Evolutionary conservation across 2,113 vertebrate genomes (phyloP).

Genomic region (Xenopus tropicalis): DNA sequence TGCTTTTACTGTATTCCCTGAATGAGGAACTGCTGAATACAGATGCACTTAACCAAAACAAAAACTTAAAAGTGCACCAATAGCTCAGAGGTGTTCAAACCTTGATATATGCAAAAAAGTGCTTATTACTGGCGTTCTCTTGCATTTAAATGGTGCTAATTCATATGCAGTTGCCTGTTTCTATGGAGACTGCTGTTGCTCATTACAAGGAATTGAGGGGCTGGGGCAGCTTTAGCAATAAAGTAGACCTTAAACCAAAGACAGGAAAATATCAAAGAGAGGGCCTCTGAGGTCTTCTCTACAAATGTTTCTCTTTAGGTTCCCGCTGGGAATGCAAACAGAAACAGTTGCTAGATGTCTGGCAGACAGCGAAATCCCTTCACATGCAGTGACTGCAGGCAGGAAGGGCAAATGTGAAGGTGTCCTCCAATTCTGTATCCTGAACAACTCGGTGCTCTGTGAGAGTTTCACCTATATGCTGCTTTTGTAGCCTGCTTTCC

Average conservation of each 20-base stretch:
- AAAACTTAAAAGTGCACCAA: conserved; percentile 5
- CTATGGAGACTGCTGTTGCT: conserved; percentile 29
- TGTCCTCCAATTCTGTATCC: background rate
- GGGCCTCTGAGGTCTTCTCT: conserved; percentile 31
- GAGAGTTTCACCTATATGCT: background rate
- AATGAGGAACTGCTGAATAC: too few species aligned
- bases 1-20: too few species aligned
- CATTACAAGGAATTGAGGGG: conserved; percentile 30
- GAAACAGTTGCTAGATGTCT: conserved; percentile 25
- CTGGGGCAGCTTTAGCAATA: conserved; percentile 28
- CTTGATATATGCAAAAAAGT: conserved; percentile 8
- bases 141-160: conserved; percentile 33
- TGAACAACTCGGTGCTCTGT: conserved; percentile 4
- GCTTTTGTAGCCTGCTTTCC: background rate
- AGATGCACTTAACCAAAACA: too few species aligned
- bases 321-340: conserved; percentile 38
- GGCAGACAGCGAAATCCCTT: conserved; percentile 18
- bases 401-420: conserved; percentile 9
- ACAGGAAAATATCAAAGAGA: conserved; percentile 35
- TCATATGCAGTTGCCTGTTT: conserved; percentile 32
- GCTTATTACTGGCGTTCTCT: conserved; percentile 17
- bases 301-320: conserved; percentile 37
- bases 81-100: conserved; percentile 9
- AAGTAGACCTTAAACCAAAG: conserved; percentile 42
- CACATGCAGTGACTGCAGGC: conserved; percentile 12